A percentile compares a stretch with the other conserved stretches of the same genome.
These are phyloP conservation scores for Eutolmus rufibarbis DNA, from an alignment of 2,888 invertebrate species.

Conservation along the genomic window DNA sequence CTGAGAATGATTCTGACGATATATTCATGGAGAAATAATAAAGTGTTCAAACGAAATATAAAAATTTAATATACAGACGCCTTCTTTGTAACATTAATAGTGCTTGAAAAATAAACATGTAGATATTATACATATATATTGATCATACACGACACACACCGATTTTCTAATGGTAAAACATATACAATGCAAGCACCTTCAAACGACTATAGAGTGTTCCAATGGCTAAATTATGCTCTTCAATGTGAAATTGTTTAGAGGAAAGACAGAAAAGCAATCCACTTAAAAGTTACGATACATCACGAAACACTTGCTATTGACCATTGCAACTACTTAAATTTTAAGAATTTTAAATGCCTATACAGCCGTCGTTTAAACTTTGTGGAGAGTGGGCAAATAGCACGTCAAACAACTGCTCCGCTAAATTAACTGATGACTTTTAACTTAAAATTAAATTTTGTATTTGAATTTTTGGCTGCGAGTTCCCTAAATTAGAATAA, in stretches of 20 bases:
- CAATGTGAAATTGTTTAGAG: neutral
- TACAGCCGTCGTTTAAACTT: neutral
- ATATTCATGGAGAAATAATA: neutral
- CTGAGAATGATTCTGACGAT: neutral
- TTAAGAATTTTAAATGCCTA: conserved; percentile 8
- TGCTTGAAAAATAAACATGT: neutral
- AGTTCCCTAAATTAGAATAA: conserved; percentile 30
- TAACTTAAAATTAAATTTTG: neutral
- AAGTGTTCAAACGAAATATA: neutral
- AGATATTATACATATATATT: neutral
- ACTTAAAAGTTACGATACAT: conserved; percentile 11
- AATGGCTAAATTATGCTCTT: neutral
- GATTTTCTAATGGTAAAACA: neutral
- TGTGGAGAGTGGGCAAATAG: neutral
- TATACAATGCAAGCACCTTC: neutral
- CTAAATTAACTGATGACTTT: neutral
- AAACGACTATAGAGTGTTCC: neutral
- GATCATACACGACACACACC: neutral
- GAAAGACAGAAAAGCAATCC: neutral
- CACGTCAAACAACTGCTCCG: neutral
- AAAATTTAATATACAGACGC: neutral
- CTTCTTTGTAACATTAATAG: neutral
- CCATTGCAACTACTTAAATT: conserved; percentile 6
- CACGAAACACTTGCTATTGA: neutral
- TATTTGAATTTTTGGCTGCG: conserved; percentile 11